Evolutionary conservation across 2,888 invertebrate species (phyloP), one percentile per base, ranked within the genome.

Genomic region (Dryocosmus kuriphilus): DNA sequence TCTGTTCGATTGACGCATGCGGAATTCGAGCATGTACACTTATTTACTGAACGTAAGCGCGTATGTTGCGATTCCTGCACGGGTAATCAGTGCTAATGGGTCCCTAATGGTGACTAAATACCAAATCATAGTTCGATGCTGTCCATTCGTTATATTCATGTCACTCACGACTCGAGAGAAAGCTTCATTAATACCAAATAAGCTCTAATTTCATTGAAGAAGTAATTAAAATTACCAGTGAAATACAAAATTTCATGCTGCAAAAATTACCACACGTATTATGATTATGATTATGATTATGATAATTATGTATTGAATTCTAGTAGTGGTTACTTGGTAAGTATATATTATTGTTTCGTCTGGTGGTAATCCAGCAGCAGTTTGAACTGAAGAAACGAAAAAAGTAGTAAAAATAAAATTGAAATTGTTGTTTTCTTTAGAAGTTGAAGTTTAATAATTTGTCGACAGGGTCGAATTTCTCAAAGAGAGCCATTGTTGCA

Each of bases 31-130:
- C 46, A 30, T 71, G 67, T 71, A 51, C 71, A 14, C 46, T 51
- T 71, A 71, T 71, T 71, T 71, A 71, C 71, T 51, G 30, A 51
- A 9, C 9, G 71, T 71, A 46, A 46, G 71, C 27, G 71, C 27
- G 71, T 51, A 71, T 71, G 71, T 71, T 46, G 9, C 71, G 77
- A 77, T 77, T 60, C 79, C 71, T 78, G 81, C 82, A 78, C 81
- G 82, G 84, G 88, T 89, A 89, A 89, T 89, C 89, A 89, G 88
- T 87, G 88, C 87, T 89, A 88, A 89, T 89, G 89, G 88, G 88
- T 87, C 89, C 86, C 89, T 90, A 88, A 90, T 89, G 89, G 88
- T 89, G 89, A 89, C 89, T 90, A 90, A 90, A 90, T 88, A 89
- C 89, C 88, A 88, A 89, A 89, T 89, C 89, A 89, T 86, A 88